phyloP scores from a whole-genome alignment of 2,113 vertebrate genomes.

The Sardina pilchardus region DNA sequence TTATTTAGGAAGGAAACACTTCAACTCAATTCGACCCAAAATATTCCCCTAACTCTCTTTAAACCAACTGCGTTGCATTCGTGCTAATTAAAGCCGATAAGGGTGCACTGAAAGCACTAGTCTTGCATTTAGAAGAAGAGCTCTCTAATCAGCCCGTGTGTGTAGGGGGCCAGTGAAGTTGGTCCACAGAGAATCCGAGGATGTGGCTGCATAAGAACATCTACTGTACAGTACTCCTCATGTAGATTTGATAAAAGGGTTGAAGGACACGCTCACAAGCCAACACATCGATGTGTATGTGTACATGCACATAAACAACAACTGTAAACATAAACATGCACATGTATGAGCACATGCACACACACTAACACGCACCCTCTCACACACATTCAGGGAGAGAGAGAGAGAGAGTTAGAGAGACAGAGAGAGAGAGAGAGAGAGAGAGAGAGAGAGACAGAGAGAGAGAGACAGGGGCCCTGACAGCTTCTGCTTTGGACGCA shows the following conservation, averaged over 20 bases:
- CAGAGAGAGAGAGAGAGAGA: neutral
- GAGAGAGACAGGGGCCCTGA: neutral
- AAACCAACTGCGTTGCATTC: neutral
- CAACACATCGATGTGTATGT: neutral
- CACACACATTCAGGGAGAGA: neutral
- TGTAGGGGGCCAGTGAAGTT: neutral
- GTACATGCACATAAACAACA: neutral
- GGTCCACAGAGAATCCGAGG: neutral
- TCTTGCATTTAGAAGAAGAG: neutral
- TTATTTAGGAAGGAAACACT: neutral
- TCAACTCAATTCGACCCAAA: slow-evolving; percentile 10
- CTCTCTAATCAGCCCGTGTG: neutral
- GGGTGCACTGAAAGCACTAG: neutral
- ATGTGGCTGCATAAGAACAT: neutral
- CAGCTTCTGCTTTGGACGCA: neutral
- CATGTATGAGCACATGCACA: neutral
- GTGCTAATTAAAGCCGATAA: slow-evolving; percentile 1
- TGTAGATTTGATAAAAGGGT: neutral
- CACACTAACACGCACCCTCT: neutral
- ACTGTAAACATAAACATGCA: neutral
- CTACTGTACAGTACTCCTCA: neutral
- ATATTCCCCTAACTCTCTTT: slow-evolving; percentile 1
- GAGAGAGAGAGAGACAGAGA: neutral
- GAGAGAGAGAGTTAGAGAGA: neutral
- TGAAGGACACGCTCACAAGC: neutral